Evolutionary conservation across 2,888 invertebrate species (phyloP).

Genomic region (Gastracanthus pulcherrimus): DNA sequence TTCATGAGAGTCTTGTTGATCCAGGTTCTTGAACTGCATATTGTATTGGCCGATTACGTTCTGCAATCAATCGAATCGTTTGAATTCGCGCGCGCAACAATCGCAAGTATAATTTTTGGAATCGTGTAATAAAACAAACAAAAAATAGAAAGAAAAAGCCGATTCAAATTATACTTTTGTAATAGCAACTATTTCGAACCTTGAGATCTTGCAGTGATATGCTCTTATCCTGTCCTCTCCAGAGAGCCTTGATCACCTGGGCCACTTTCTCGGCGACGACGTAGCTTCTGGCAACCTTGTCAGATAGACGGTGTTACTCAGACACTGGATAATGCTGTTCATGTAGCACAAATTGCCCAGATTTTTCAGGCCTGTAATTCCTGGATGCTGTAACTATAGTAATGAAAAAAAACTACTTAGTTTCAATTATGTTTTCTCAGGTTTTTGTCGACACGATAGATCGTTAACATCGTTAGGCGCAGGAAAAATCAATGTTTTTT

Average conservation of each 20-base stretch:
- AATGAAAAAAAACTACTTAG: neutral
- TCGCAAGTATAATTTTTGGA: no score
- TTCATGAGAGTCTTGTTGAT: constrained; percentile 95
- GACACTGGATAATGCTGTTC: constrained; percentile 96
- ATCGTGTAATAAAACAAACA: neutral
- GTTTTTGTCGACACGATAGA: no score
- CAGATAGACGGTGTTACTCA: constrained; percentile 89
- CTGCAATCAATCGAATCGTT: constrained; percentile 73
- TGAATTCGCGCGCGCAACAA: no score
- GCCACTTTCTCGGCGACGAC: constrained; percentile 91
- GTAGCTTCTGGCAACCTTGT: constrained; percentile 83
- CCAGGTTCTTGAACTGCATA: constrained; percentile 85
- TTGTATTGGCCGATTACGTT: constrained; percentile 87
- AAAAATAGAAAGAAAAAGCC: neutral
- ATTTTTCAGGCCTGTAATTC: constrained; percentile 93
- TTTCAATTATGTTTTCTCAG: neutral
- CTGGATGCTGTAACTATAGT: constrained; percentile 83
- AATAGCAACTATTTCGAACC: constrained; percentile 79
- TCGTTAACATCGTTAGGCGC: neutral
- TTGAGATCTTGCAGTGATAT: constrained; percentile 89
- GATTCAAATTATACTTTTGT: no score
- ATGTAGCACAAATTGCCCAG: constrained; percentile 98
- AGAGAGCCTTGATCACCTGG: constrained; percentile 88
- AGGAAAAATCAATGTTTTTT: neutral
- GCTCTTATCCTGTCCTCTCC: constrained; percentile 89